Evolutionary conservation across 2,797 vertebrate species (phyloP).

Genomic region (Caiman crocodilus): DNA sequence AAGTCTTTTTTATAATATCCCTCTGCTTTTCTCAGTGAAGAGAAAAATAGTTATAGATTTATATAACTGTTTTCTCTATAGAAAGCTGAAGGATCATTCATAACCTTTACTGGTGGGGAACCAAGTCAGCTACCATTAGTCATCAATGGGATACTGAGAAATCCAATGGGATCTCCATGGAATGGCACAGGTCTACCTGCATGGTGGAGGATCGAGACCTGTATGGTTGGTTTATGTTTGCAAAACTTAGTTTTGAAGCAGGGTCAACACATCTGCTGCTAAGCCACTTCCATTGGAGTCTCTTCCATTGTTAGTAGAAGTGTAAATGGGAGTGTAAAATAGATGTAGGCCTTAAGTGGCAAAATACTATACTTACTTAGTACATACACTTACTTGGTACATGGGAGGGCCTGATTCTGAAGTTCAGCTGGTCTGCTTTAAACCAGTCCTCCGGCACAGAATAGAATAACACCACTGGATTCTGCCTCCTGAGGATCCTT

Average conservation of each 20-base stretch:
- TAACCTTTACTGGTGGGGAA: not conserved
- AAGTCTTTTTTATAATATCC: fast-evolving
- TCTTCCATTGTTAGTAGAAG: not conserved
- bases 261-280: not conserved
- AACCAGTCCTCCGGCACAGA: not conserved
- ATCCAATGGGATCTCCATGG: not conserved
- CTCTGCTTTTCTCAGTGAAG: not conserved
- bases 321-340: not conserved
- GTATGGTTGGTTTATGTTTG: not conserved
- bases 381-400: not conserved
- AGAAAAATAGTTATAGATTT: not conserved
- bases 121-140: no score
- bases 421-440: not conserved
- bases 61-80: not conserved
- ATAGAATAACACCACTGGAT: not conserved
- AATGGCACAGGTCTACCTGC: not conserved
- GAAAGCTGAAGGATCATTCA: not conserved
- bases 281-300: not conserved
- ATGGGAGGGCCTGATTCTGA: not conserved
- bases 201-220: not conserved
- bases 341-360: no score
- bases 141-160: not conserved
- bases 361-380: not conserved
- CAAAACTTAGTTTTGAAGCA: not conserved
- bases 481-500: not conserved